Evolutionary conservation across 2,888 invertebrate species (phyloP), one percentile per base, ranked within the genome.

Genomic region (Drosophila paracracens): DNA sequence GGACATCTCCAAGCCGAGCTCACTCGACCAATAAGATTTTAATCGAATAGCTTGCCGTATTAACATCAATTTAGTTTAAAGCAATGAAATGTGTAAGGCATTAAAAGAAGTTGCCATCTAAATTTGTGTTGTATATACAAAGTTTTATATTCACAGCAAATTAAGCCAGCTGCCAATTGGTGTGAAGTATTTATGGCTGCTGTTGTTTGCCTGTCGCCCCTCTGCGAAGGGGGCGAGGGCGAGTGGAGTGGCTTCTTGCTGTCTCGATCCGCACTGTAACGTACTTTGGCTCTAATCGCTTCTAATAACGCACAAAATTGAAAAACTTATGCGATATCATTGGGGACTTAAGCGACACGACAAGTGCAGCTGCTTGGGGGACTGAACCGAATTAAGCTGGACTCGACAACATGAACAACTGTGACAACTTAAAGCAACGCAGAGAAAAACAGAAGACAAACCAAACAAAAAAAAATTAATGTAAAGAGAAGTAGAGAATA

Each of bases 261-360:
- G 51, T 57, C 38, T 51, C 57, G 21, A 38, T 61, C 25, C 33
- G 52, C 43, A 51, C 53, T 56, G 64, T 65, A 56, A 46, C 51
- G 69, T 64, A 66, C 66, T 70, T 43, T 54, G 66, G 79, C 88
- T 90, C 91, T 92, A 92, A 92, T 92, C 92, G 90, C 91, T 92
- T 91, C 92, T 91, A 92, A 92, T 92, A 92, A 92, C 89, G 90
- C 90, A 89, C 86, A 83, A 91, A 90, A 91, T 91, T 91, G 91
- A 91, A 91, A 90, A 92, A 92, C 91, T 92, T 92, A 89, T 91
- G 90, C 91, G 83, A 88, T 91, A 85, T 89, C 91, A 87, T 86
- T 83, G 87, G 91, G 88, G 87, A 90, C 85, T 87, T 82, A 81
- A 77, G 83, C 74, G 73, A 77, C 78, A 81, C 88, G 79, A 83